Evolutionary conservation across 2,888 invertebrate species (phyloP).

Genomic region (Chelonus formosanus): DNA sequence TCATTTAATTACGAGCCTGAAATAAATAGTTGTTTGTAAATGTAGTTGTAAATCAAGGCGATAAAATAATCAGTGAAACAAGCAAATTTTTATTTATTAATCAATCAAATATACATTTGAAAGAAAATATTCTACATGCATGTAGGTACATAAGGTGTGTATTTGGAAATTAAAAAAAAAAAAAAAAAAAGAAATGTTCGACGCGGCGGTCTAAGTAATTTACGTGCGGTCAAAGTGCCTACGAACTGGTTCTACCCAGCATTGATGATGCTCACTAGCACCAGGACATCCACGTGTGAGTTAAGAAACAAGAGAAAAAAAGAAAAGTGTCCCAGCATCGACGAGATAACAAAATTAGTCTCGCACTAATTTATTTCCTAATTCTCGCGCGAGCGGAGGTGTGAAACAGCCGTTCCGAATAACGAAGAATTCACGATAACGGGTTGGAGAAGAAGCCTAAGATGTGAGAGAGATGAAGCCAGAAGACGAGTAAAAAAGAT

Average conservation of each 20-base stretch:
- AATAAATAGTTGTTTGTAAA: no score
- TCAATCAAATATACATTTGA: no score
- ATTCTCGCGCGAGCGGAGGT: constrained; percentile 63
- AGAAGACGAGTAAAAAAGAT: constrained; percentile 32
- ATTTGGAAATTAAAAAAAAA: constrained; percentile 5
- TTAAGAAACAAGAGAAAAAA: constrained; percentile 46
- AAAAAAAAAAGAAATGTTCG: constrained; percentile 11
- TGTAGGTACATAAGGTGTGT: background rate
- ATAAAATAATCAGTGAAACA: no score
- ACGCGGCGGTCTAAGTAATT: constrained; percentile 32
- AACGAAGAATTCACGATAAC: constrained; percentile 59
- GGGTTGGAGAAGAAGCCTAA: constrained; percentile 42
- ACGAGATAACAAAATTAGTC: constrained; percentile 64
- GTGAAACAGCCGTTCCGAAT: constrained; percentile 62
- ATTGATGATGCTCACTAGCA: constrained; percentile 15
- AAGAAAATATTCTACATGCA: no score
- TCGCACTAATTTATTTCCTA: constrained; percentile 64
- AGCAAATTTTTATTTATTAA: no score
- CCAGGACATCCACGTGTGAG: background rate
- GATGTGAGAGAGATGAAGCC: constrained; percentile 23
- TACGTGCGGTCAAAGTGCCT: constrained; percentile 30
- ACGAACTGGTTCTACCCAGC: constrained; percentile 33
- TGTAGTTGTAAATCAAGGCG: no score
- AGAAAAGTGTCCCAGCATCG: constrained; percentile 42
- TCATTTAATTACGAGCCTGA: no score